phyloP scores from a whole-genome alignment of 2,113 vertebrate species.

The Tupaia tana region DNA sequence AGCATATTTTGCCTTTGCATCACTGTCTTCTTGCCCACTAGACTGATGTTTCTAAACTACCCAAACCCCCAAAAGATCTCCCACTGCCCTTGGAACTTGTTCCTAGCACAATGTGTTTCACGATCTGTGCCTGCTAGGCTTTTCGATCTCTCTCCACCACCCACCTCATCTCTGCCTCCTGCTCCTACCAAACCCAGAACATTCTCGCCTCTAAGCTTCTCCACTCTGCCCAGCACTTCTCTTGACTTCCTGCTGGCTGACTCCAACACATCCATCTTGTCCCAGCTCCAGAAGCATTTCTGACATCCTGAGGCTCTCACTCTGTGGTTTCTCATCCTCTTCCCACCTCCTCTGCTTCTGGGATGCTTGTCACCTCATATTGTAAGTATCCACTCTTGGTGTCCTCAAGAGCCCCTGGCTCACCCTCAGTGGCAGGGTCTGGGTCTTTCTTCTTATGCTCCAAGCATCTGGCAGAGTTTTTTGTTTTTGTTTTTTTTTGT shows the following conservation, averaged over 20 bases:
- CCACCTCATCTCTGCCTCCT: neutral
- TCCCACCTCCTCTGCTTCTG: neutral
- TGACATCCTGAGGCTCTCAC: neutral
- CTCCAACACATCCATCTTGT: neutral
- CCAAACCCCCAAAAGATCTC: neutral
- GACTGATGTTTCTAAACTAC: too few relatives aligned
- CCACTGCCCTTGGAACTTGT: too few relatives aligned
- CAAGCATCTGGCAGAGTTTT: neutral
- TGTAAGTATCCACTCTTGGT: accelerated
- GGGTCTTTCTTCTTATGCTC: neutral
- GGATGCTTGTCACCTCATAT: accelerated
- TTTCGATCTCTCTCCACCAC: neutral
- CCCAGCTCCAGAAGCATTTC: neutral
- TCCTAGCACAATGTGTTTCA: too few relatives aligned
- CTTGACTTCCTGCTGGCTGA: neutral
- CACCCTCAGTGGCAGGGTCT: neutral
- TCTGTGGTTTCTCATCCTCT: neutral
- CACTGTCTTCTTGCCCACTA: too few relatives aligned
- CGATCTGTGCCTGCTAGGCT: accelerated
- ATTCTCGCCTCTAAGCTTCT: neutral
- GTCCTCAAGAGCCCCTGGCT: neutral
- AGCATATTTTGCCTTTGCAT: too few relatives aligned
- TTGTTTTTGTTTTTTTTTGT: too few relatives aligned
- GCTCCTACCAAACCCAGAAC: accelerated
- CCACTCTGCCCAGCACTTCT: neutral